Conservation (phyloP, 1,140 invertebrate species). For the Meloidogyne hapla region DNA sequence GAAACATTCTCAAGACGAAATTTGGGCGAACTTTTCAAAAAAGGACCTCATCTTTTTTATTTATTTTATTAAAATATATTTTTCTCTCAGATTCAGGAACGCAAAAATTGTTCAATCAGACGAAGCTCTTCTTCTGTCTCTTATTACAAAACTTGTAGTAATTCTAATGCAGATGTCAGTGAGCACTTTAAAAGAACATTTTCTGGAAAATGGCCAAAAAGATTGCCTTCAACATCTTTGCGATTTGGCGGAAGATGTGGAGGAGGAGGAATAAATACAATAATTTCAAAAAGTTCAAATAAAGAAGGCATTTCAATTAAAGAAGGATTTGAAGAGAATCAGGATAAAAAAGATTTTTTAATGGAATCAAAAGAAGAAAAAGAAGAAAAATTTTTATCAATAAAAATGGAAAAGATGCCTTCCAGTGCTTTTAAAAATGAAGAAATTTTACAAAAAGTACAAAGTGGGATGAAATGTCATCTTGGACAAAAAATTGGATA, state of each 20-base stretch:
- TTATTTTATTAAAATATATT: too few species aligned
- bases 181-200: slow-evolving; percentile 30
- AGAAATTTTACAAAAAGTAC: background rate
- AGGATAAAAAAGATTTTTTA: background rate
- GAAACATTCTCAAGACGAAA: too few species aligned
- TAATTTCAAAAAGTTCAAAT: background rate
- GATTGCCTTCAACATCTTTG: slow-evolving; percentile 1
- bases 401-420: background rate
- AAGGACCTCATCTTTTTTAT: too few species aligned
- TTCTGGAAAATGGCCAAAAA: slow-evolving; percentile 22
- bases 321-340: background rate
- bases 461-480: slow-evolving; percentile 1
- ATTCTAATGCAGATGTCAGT: slow-evolving; percentile 15
- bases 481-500: slow-evolving; percentile 2
- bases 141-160: slow-evolving; percentile 14
- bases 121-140: slow-evolving; percentile 21
- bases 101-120: slow-evolving; percentile 15
- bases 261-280: background rate
- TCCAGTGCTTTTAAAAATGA: background rate
- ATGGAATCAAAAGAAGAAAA: background rate
- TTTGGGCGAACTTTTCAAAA: too few species aligned
- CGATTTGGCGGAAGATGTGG: slow-evolving; percentile 12
- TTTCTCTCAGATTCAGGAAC: background rate
- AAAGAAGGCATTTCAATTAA: background rate
- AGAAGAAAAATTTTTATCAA: background rate